Conservation (phyloP, 2,113 vertebrate species). For the Nycticorax nycticorax region DNA sequence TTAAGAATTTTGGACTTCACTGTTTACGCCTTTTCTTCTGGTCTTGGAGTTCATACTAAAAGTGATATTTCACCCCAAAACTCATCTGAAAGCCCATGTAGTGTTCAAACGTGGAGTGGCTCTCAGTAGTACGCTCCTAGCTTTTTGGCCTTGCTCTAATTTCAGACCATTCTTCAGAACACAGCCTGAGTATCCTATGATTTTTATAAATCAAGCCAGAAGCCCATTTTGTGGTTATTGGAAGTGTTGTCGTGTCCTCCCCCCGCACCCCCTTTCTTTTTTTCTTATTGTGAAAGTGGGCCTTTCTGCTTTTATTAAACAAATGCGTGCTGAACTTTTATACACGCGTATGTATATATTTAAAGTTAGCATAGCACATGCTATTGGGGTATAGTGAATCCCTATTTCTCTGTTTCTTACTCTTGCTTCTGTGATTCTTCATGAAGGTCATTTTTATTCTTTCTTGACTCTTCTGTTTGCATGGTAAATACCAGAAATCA, state of each 20-base stretch:
- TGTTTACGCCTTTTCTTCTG: not conserved
- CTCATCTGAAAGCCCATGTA: not conserved
- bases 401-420: not conserved
- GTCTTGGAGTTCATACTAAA: not conserved
- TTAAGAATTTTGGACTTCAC: not conserved
- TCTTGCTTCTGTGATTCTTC: not conserved
- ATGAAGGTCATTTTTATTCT: not conserved
- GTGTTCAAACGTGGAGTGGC: not conserved
- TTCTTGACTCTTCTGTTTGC: not conserved
- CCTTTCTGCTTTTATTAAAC: not conserved
- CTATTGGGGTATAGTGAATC: not conserved
- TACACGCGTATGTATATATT: too few relatives aligned
- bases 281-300: not conserved
- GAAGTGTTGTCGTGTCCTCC: not conserved
- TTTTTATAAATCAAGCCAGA: not conserved
- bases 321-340: not conserved
- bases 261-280: not conserved
- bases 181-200: not conserved
- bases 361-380: not conserved
- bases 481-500: not conserved
- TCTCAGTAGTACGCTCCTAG: not conserved
- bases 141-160: not conserved
- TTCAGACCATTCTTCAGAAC: not conserved
- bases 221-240: not conserved
- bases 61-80: not conserved